Evolutionary conservation across 2,888 invertebrate species (phyloP).

Genomic region (Cantharis nigra): DNA sequence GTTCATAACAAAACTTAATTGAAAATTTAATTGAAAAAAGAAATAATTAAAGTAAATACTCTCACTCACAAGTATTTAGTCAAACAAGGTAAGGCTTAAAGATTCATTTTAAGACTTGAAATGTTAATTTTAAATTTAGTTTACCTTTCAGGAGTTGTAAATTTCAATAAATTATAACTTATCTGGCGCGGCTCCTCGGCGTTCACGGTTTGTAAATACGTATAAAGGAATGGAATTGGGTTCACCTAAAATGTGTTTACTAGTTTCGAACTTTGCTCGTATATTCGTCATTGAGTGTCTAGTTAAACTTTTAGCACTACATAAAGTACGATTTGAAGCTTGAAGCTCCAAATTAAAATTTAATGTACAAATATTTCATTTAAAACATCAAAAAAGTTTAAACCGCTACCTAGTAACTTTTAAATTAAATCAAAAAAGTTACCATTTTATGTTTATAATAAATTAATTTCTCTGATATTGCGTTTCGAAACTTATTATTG

Average conservation of each 20-base stretch:
- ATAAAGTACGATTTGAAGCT: constrained; percentile 26
- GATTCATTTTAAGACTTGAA: constrained; percentile 1
- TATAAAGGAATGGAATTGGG: constrained; percentile 33
- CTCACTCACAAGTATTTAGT: neutral
- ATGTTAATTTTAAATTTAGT: constrained; percentile 30
- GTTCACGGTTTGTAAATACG: constrained; percentile 32
- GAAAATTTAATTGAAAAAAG: neutral
- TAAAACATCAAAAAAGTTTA: neutral
- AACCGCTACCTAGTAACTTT: neutral
- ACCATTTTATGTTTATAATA: neutral
- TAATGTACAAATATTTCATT: constrained; percentile 19
- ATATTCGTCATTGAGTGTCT: constrained; percentile 35
- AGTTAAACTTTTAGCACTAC: constrained; percentile 31
- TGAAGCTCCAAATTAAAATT: constrained; percentile 28
- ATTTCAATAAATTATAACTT: constrained; percentile 32
- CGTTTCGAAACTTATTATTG: neutral
- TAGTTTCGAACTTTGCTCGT: constrained; percentile 34
- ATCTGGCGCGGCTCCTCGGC: constrained; percentile 27
- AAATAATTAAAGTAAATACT: constrained; percentile 2
- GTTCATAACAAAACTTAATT: neutral
- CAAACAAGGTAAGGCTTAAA: neutral
- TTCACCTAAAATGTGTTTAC: constrained; percentile 36
- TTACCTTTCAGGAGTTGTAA: constrained; percentile 23
- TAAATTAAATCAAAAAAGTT: neutral
- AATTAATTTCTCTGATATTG: neutral